Base-by-base conservation (phyloP, 2,113 vertebrate genomes). In the Otocyon megalotis region DNA sequence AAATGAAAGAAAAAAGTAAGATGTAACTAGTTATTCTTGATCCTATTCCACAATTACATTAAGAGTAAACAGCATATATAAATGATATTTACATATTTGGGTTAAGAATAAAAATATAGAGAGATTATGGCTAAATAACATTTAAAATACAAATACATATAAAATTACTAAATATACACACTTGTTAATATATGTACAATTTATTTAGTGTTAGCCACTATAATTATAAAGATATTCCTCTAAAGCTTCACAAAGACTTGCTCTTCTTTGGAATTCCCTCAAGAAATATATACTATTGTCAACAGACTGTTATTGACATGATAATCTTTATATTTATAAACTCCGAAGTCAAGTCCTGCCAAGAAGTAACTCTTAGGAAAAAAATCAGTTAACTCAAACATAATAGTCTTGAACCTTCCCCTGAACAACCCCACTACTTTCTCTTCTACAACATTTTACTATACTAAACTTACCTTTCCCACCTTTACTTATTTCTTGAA, bases 401-500 rank as follows among this genome's bases (percentile, higher is more conserved):
- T 85, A 96, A 88, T 84, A 62, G 79, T 94, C 28, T 76, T 87
- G 43, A 92, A 63, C 8, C 53, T 94, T 84, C 88, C 48, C 30
- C 37, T 88, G 77, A 96, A 96, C 53, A 96, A 95, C 30, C 22
- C 53, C 53, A 90, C 28, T 69, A 84, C 62, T 87, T 71, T 91
- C 86, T 93, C 60, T 94, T 93, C 53, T 32, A 71, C 28, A 88
- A 90, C 53, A 81, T 95, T 88, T 95, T 91, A 54, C 17, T 94
- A n/a, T 91, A 54, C 17, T 94, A n/a, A 54, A 69, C 95, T 98
- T 97, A 98, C 97, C 97, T 97, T 95, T 97, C 28, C 96, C 97
- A 7, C 81, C 88, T 67, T 93, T 95, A 93, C 90, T 86, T 85
- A 99, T 80, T 71, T 98, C 96, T 86, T 99, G 96, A 97, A 99